A percentile compares a stretch with the other conserved stretches of the same genome.
These are phyloP conservation scores for Puma concolor DNA, from an alignment of 2,113 vertebrate genomes.

Conservation along the genomic window DNA sequence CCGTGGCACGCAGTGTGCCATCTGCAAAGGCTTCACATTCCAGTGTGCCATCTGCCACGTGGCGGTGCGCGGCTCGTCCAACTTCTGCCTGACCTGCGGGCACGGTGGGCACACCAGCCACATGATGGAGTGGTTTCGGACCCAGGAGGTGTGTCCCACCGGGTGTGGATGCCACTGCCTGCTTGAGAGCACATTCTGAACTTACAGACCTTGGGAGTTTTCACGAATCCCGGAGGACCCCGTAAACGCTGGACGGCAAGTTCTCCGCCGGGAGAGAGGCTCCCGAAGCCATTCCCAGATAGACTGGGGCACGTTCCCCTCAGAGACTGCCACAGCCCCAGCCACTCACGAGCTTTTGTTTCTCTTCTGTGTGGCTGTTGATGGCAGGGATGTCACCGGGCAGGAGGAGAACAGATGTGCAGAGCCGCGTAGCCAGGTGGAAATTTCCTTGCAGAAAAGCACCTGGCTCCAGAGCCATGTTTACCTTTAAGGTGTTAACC, in stretches of 20 bases:
- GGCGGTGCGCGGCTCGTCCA: slow-evolving; percentile 96
- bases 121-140: slow-evolving; percentile 99
- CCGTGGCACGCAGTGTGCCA: slow-evolving; percentile 94
- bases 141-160: slow-evolving; percentile 96
- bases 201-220: fast-evolving
- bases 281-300: not conserved
- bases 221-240: fast-evolving
- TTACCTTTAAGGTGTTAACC: not conserved
- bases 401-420: not conserved
- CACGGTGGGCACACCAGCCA: slow-evolving; percentile 97
- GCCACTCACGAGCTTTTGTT: not conserved
- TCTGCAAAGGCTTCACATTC: slow-evolving; percentile 97
- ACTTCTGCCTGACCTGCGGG: slow-evolving; percentile 97
- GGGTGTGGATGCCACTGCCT: slow-evolving; percentile 98
- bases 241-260: fast-evolving
- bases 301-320: fast-evolving
- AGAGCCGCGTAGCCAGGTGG: not conserved
- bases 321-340: fast-evolving
- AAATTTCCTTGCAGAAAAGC: slow-evolving; percentile 14
- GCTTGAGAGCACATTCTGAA: slow-evolving; percentile 96
- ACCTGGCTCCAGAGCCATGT: not conserved
- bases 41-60: slow-evolving; percentile 98
- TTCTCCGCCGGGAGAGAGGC: not conserved
- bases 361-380: slow-evolving; percentile 16
- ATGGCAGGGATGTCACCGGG: not conserved